Percentiles rank a stretch among this genome's conserved stretches.
These are phyloP conservation scores for Calypte anna DNA, from an alignment of 2,113 vertebrate genomes.

Conservation along the genomic window DNA sequence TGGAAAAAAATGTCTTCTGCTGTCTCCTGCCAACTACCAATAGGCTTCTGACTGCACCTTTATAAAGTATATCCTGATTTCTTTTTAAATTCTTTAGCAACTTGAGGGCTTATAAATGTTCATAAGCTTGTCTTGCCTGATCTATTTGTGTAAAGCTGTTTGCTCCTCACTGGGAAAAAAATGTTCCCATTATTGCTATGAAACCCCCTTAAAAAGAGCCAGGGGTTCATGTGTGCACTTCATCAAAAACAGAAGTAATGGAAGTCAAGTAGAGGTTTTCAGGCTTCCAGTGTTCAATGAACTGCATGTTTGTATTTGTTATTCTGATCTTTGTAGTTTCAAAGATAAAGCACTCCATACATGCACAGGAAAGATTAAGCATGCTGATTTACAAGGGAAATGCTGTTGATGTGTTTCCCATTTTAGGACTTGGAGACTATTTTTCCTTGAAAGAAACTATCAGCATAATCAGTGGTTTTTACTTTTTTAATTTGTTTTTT, in stretches of 20 bases:
- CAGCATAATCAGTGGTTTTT: no score
- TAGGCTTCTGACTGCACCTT: not conserved
- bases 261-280: not conserved
- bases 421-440: not conserved
- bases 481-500: no score
- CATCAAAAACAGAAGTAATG: not conserved
- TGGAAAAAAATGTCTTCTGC: not conserved
- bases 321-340: not conserved
- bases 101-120: not conserved
- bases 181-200: not conserved
- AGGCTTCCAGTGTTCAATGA: accelerated
- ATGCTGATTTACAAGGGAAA: not conserved
- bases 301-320: not conserved
- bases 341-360: not conserved
- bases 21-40: not conserved
- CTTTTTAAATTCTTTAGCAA: not conserved
- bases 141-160: not conserved
- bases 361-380: not conserved
- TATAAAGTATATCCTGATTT: not conserved
- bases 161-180: not conserved
- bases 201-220: not conserved
- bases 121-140: not conserved
- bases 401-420: not conserved
- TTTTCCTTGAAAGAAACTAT: not conserved
- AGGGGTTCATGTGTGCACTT: not conserved